phyloP scores from a whole-genome alignment of 2,113 vertebrate species.

The Takifugu bimaculatus region DNA sequence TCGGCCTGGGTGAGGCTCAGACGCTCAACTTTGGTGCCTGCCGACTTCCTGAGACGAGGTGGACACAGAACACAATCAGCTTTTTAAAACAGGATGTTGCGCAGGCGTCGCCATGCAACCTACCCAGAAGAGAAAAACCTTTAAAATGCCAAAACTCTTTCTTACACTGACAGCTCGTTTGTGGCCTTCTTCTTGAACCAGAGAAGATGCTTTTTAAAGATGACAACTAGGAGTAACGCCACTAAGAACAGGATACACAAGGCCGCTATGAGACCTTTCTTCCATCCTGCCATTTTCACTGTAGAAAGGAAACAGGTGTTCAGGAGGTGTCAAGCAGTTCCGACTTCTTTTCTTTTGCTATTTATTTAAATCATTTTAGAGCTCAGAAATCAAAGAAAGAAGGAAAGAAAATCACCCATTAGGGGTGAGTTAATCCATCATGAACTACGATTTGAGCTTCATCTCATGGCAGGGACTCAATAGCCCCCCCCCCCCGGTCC shows the following conservation, averaged over 20 bases:
- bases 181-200: slow-evolving; percentile 36
- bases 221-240: slow-evolving; percentile 45
- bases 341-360: not conserved
- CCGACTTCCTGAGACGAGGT: slow-evolving; percentile 64
- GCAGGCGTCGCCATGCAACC: not conserved
- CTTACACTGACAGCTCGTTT: slow-evolving; percentile 71
- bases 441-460: too few relatives aligned
- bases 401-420: too few relatives aligned
- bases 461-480: too few relatives aligned
- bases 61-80: slow-evolving; percentile 34
- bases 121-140: not conserved
- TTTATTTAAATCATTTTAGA: too few relatives aligned
- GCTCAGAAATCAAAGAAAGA: too few relatives aligned
- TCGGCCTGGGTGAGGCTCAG: slow-evolving; percentile 70
- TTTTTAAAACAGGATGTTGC: slow-evolving; percentile 31
- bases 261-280: slow-evolving; percentile 61
- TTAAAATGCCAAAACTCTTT: slow-evolving; percentile 9
- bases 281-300: slow-evolving; percentile 74
- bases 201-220: slow-evolving; percentile 46
- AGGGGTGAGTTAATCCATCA: too few relatives aligned
- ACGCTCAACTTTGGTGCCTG: slow-evolving; percentile 61
- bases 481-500: too few relatives aligned
- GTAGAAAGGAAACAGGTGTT: slow-evolving; percentile 11
- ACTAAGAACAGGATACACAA: slow-evolving; percentile 57
- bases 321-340: not conserved